Base-by-base conservation (phyloP, 2,113 vertebrate species). In the Macroglossus sobrinus region DNA sequence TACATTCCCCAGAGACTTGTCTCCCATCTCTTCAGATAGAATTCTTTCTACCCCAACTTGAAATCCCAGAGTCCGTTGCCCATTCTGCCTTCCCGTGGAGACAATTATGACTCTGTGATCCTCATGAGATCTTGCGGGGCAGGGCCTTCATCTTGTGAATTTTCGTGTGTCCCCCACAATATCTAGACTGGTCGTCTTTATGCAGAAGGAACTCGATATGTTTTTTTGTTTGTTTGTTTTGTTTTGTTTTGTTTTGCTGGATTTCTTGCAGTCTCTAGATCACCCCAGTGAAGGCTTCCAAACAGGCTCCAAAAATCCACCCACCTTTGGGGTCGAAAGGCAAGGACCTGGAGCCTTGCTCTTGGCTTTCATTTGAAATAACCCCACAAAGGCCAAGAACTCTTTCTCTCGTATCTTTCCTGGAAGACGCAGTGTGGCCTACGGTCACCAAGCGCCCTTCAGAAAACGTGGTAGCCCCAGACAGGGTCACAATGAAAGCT, bases 321-420 rank as follows among this genome's bases (percentile, higher is more conserved):
- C 59, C 72, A 35, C 5, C 63, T 71, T 72, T 45, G 91, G 38
- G 71, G 59, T 47, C 13, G 40, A 78, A 94, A 76, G 43, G 28
- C 53, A 86, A 95, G 93, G 74, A 66, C 45, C 3, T n/a, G 16
- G 12, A 63, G 26, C 19, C 38, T 84, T 40, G 18, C 28, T 45
- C 9, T 81, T 55, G 11, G 33, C 38, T 92, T 84, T 92, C 61
- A 68, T 35, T 95, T 94, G 66, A 92, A 28, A 38, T 68, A 89
- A 89, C 15, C 26, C 89, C 63, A 61, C 30, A 84, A 28, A 71
- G 50, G 35, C 45, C 38, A 28, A 74, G 24, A 84, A 55, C 50
- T 71, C 81, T 91, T 84, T 75, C 69, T 75, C 69, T 97, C 64
- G 24, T 74, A 47, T 88, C 95, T 95, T 95, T 86, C 86, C 86